Percentiles rank a stretch among this genome's conserved stretches.
These are phyloP conservation scores for Actinia tenebrosa DNA, from an alignment of 64 coral and sea anemone genomes.

Conservation along the genomic window DNA sequence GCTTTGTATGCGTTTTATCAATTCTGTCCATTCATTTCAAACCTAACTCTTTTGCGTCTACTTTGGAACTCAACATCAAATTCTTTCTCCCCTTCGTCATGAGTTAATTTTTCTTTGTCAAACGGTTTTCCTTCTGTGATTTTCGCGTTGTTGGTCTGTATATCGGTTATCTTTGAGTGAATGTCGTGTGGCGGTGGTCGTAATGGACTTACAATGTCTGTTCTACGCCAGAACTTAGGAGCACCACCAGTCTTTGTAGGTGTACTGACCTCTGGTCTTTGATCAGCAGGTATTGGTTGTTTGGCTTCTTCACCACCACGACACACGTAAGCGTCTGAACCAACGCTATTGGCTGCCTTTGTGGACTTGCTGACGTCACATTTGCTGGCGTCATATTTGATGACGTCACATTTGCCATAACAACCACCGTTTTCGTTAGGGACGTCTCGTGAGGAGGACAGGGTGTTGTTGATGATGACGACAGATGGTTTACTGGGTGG, in stretches of 20 bases:
- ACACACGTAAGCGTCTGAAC: neutral
- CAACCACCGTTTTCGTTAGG: neutral
- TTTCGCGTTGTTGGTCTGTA: neutral
- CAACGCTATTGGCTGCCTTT: neutral
- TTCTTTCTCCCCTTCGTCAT: neutral
- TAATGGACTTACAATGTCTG: neutral
- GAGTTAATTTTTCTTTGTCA: neutral
- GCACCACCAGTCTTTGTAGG: neutral
- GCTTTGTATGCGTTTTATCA: too few relatives aligned
- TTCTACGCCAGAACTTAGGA: neutral
- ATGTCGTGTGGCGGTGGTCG: neutral
- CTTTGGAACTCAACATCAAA: neutral
- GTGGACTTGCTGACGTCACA: neutral
- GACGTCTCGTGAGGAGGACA: conserved; percentile 4
- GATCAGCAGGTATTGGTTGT: conserved; percentile 5
- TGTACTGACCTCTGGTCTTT: conserved; percentile 7
- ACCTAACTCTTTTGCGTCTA: neutral
- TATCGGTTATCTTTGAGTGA: neutral
- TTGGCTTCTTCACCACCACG: neutral
- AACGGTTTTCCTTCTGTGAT: neutral
- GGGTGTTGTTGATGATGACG: conserved; percentile 20
- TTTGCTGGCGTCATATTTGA: neutral
- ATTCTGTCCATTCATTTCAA: neutral
- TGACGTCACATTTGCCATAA: neutral
- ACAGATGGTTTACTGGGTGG: neutral